Evolutionary conservation across 2,888 invertebrate species (phyloP).

Genomic region (Drosophila ustulata): DNA sequence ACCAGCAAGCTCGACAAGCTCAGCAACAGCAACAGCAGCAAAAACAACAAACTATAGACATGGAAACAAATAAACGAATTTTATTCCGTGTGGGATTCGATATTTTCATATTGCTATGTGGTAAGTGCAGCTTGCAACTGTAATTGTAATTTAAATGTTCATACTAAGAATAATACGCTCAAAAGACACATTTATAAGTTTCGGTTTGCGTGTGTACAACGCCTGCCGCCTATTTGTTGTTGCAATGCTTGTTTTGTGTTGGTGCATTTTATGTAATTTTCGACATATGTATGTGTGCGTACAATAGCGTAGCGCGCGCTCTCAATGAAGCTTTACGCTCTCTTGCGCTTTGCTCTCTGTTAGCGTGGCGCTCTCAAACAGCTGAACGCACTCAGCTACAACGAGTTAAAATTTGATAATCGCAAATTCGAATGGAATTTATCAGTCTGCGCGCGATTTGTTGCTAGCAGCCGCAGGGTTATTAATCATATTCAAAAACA

Average conservation of each 20-base stretch:
- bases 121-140: slow-evolving; percentile 86
- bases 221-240: slow-evolving; percentile 25
- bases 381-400: slow-evolving; percentile 20
- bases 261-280: slow-evolving; percentile 43
- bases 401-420: slow-evolving; percentile 14
- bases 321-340: slow-evolving; percentile 34
- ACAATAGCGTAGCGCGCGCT: slow-evolving; percentile 16
- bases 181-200: not conserved
- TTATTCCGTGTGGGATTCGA: slow-evolving; percentile 89
- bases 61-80: slow-evolving; percentile 85
- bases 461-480: not conserved
- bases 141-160: slow-evolving; percentile 20
- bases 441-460: not conserved
- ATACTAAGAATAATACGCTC: slow-evolving; percentile 6
- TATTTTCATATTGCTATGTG: slow-evolving; percentile 88
- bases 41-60: slow-evolving; percentile 51
- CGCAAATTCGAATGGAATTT: slow-evolving; percentile 4
- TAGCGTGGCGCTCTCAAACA: slow-evolving; percentile 12
- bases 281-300: slow-evolving; percentile 28
- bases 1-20: slow-evolving; percentile 35
- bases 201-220: slow-evolving; percentile 1
- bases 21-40: slow-evolving; percentile 38
- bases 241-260: slow-evolving; percentile 43
- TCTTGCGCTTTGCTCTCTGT: slow-evolving; percentile 23
- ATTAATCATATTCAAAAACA: slow-evolving; percentile 9